phyloP scores from a whole-genome alignment of 2,888 invertebrate species.

The Diachrysia chrysitis region DNA sequence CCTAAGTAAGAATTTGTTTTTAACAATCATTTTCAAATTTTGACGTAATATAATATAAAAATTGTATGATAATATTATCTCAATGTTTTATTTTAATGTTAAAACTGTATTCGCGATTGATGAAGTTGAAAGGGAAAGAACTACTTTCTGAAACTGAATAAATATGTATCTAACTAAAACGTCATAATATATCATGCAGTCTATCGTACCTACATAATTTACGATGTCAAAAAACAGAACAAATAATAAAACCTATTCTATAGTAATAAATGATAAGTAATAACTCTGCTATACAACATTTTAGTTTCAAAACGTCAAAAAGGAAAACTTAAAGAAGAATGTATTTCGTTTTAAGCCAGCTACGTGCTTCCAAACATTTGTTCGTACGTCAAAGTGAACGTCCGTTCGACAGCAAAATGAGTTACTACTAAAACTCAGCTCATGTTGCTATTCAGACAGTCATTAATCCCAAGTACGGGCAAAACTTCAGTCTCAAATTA shows the following conservation, averaged over 20 bases:
- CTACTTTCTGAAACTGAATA: no score
- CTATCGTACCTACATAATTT: no score
- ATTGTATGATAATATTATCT: no score
- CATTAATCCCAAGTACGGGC: conserved; percentile 61
- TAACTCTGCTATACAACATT: no score
- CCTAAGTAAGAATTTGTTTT: conserved; percentile 24
- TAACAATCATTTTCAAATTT: background rate
- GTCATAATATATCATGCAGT: no score
- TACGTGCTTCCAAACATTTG: conserved; percentile 55
- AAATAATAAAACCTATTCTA: no score
- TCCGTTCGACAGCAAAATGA: conserved; percentile 63
- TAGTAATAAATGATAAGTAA: background rate
- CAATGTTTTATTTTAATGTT: no score
- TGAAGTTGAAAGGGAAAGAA: no score
- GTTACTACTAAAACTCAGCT: conserved; percentile 52
- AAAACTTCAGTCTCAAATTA: conserved; percentile 64
- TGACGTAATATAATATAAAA: background rate
- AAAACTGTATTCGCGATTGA: no score
- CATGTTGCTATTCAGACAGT: conserved; percentile 62
- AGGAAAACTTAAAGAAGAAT: conserved; percentile 45
- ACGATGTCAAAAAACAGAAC: no score
- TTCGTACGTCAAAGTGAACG: conserved; percentile 63
- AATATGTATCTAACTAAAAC: no score
- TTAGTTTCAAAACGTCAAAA: conserved; percentile 21
- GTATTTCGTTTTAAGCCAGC: conserved; percentile 49